Percentiles rank a stretch among this genome's conserved stretches.
These are phyloP conservation scores for Anniella stebbinsi DNA, from an alignment of 2,797 vertebrate genomes.

Conservation along the genomic window DNA sequence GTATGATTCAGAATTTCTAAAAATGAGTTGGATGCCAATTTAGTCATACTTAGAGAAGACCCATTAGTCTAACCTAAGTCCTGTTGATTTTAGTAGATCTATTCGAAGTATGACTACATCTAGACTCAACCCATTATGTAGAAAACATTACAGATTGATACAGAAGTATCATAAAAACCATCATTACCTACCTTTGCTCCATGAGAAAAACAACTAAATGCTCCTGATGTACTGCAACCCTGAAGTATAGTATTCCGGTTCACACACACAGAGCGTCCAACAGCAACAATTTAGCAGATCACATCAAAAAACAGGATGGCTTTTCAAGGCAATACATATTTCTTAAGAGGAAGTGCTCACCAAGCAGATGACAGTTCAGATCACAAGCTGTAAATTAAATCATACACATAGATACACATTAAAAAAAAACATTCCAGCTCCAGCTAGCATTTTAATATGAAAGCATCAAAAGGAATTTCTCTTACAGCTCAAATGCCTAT, in stretches of 20 bases:
- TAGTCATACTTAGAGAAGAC: neutral
- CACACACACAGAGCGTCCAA: conserved; percentile 10
- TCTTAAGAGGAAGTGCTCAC: conserved; percentile 51
- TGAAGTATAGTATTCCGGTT: neutral
- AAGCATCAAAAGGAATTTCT: conserved; percentile 37
- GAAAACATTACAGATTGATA: neutral
- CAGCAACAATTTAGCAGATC: conserved; percentile 40
- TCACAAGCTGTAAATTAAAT: conserved; percentile 50
- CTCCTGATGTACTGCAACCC: neutral
- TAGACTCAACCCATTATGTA: neutral
- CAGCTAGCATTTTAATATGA: conserved; percentile 11
- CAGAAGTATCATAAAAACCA: neutral
- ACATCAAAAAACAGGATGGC: conserved; percentile 26
- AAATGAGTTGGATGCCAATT: neutral
- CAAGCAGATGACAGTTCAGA: conserved; percentile 54
- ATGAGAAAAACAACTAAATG: neutral
- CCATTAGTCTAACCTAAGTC: neutral
- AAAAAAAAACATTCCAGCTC: conserved; percentile 22
- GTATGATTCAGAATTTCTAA: neutral
- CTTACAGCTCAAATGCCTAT: conserved; percentile 26
- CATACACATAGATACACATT: conserved; percentile 21
- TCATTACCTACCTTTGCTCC: neutral
- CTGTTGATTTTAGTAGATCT: no score
- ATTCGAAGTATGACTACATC: no score
- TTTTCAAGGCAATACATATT: conserved; percentile 27